Evolutionary conservation across 2,113 vertebrate genomes (phyloP), one percentile per base, ranked within the genome.

Genomic region (Percina caprodes): DNA sequence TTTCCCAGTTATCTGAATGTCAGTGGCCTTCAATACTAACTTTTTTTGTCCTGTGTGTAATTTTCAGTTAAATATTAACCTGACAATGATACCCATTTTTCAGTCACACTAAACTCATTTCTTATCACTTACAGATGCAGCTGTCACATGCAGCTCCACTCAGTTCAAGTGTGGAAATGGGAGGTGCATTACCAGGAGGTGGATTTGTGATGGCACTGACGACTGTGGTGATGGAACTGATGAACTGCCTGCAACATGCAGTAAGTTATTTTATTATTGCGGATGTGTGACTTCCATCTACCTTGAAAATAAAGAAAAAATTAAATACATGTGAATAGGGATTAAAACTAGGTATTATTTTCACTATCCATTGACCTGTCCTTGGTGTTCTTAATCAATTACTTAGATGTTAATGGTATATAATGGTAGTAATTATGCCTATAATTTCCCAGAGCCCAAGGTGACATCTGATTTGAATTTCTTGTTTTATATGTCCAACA

Each of bases 171-270:
- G 97, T 54, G 83, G 30, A 1, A 95, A 96, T 0, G 95, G 95
- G 12, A 88, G 77, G 2, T 98, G 97, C 74, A 86, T 98, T 77
- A 89, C 95, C 13, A 80, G 35, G 42, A 93, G 77, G 16, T 98
- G 97, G 97, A 85, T 96, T 2, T 98, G 97, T 15, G 97, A 98
- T 6, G 95, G 93, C 7, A 63, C 0, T 0, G 54, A 96, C 0
- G 97, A 98, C 54, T 98, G 97, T 66, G 80, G 68, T 0, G 97
- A 98, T 0, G 93, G 91, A 48, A 95, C 94, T 0, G 97, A 98
- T 0, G 97, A 98, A 78, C 90, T 92, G 0, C 59, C 39, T 0
- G 86, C 85, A 24, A 90, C 88, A 0, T 98, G 97, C 55, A 77
- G 97, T 98, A 83, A 94, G 95, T 95, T 11, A 6, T 69, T 56